These are phyloP conservation scores for Tuta absoluta DNA, from an alignment of 2,888 invertebrate species.

Conservation along the genomic window DNA sequence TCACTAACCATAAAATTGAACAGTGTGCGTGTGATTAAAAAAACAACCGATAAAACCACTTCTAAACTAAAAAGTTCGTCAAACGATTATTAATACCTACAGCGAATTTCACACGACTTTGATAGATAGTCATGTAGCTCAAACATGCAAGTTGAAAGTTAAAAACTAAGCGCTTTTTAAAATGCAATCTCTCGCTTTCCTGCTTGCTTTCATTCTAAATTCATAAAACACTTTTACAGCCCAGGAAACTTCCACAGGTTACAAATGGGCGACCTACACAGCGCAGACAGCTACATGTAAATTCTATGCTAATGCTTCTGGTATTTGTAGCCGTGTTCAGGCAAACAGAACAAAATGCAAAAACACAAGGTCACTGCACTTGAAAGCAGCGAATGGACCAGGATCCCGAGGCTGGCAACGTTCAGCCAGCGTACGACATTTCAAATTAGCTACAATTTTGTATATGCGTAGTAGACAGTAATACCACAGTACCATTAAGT, in stretches of 20 bases:
- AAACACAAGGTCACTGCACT: slow-evolving; percentile 1
- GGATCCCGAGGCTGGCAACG: too few species aligned
- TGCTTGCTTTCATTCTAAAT: background rate
- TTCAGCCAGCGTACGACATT: too few species aligned
- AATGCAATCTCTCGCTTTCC: background rate
- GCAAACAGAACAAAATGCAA: slow-evolving; percentile 2
- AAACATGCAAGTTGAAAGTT: background rate
- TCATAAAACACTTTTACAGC: background rate
- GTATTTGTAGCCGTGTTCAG: background rate
- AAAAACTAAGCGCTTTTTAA: background rate
- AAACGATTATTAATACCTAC: too few species aligned
- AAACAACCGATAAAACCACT: too few species aligned
- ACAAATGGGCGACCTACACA: slow-evolving; percentile 9
- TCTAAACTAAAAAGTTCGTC: too few species aligned
- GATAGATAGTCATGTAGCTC: background rate
- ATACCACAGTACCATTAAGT: too few species aligned
- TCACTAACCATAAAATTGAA: too few species aligned
- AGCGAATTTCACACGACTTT: too few species aligned
- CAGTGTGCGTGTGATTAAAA: too few species aligned
- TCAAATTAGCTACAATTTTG: too few species aligned
- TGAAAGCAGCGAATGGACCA: background rate
- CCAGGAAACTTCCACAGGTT: slow-evolving; percentile 11
- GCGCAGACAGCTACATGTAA: slow-evolving; percentile 20
- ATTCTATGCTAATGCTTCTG: slow-evolving; percentile 10
- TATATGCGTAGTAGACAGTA: too few species aligned